Base-by-base conservation (phyloP, 2,888 invertebrate species). In the Heliconius aoede region DNA sequence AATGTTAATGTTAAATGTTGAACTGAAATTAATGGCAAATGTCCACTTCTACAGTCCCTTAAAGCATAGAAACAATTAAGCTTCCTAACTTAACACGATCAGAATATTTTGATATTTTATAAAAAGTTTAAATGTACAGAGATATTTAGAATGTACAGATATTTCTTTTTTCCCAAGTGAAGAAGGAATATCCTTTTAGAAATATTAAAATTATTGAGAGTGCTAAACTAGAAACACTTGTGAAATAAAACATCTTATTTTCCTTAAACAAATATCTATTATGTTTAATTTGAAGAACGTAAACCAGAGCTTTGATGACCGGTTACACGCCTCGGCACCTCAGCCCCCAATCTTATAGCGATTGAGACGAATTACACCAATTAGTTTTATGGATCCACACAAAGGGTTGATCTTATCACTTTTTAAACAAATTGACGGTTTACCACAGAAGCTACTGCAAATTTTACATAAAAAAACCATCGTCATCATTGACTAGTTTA, bases 341-440 rank as follows among this genome's bases (percentile, higher is more conserved):
- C 77, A 67, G 21, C 32, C 71, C 77, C 79, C 65, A 76, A 77
- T 79, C 79, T 71, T 74, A 58, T 67, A 77, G 46, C 87, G 88
- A 90, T 90, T 88, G 88, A 90, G 89, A 92, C 83, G 86, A 89
- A 92, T 91, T 89, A 88, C 88, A 81, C 83, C 89, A 89, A 91
- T 92, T 91, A 91, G 82, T 89, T 90, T 90, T 88, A 91, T 88
- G 73, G 85, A 86, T 82, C 85, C 82, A 87, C 84, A 88, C 88
- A 88, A 87, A 85, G 87, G 85, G 85, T 80, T 78, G 81, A 83
- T 80, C 73, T 87, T 90, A 89, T 90, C 89, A 86, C 78, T 80
- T 85, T 86, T 88, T 89, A 87, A 89, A 89, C 90, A 89, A 87
- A 89, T 90, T 88, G 88, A 85, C 88, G 86, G 87, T 85, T 86